Evolutionary conservation across 2,888 invertebrate genomes (phyloP).

Genomic region (Hydropsyche betteni): DNA sequence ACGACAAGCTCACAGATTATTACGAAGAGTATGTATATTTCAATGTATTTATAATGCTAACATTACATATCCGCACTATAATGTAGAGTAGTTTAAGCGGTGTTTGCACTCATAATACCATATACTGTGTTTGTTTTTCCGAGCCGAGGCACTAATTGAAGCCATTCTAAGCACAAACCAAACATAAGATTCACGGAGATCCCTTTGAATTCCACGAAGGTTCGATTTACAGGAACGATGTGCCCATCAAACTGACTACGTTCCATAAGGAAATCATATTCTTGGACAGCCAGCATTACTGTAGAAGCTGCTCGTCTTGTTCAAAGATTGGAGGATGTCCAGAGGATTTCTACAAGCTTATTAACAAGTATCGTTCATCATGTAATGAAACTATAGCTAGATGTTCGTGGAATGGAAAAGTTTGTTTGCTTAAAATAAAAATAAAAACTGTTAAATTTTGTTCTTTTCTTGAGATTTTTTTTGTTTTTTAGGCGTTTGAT

Average conservation of each 20-base stretch:
- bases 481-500: slow-evolving; percentile 46
- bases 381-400: slow-evolving; percentile 58
- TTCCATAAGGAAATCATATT: slow-evolving; percentile 60
- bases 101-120: slow-evolving; percentile 22
- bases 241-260: slow-evolving; percentile 53
- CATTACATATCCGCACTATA: too few species aligned
- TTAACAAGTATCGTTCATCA: slow-evolving; percentile 55
- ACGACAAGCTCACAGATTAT: slow-evolving; percentile 56
- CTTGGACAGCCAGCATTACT: slow-evolving; percentile 58
- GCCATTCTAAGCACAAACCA: background rate
- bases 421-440: slow-evolving; percentile 49
- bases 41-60: too few species aligned
- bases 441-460: slow-evolving; percentile 29
- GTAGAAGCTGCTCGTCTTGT: slow-evolving; percentile 57
- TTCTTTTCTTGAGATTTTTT: slow-evolving; percentile 23
- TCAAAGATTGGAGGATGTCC: slow-evolving; percentile 55
- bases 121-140: slow-evolving; percentile 4
- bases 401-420: slow-evolving; percentile 59
- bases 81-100: background rate
- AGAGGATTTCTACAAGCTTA: slow-evolving; percentile 44
- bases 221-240: slow-evolving; percentile 54
- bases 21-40: slow-evolving; percentile 55
- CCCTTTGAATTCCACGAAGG: background rate
- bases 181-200: too few species aligned
- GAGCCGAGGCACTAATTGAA: slow-evolving; percentile 4